phyloP scores from a whole-genome alignment of 1,140 invertebrate species.

The Aphidius ervi region DNA sequence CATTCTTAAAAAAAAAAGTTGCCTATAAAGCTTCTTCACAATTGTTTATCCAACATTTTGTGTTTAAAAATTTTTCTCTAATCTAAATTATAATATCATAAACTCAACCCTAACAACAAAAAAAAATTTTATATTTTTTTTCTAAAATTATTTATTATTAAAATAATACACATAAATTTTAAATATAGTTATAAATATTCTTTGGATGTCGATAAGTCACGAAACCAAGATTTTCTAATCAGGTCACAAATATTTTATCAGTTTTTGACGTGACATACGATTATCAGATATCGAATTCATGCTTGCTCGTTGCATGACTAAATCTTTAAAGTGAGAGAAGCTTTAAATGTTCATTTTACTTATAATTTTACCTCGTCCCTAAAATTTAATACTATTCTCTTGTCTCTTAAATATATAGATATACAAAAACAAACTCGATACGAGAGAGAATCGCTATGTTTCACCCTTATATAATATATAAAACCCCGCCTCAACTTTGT shows the following conservation, averaged over 20 bases:
- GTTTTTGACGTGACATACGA: conserved; percentile 25
- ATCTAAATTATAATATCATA: not conserved
- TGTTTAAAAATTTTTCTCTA: not conserved
- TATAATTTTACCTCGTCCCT: not conserved
- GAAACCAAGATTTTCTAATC: not conserved
- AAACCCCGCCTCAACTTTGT: not conserved
- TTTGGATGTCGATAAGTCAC: not conserved
- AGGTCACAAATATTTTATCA: conserved; percentile 22
- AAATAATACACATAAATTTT: too few species aligned
- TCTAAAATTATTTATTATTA: too few species aligned
- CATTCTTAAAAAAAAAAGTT: conserved; percentile 35
- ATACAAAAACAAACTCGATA: not conserved
- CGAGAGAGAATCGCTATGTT: not conserved
- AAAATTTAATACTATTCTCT: not conserved
- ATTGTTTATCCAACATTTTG: too few species aligned
- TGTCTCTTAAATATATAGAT: not conserved
- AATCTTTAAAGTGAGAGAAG: conserved; percentile 6
- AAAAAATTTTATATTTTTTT: not conserved
- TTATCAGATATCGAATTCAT: conserved; percentile 28
- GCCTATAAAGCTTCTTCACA: not conserved
- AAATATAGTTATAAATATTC: too few species aligned
- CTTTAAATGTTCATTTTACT: not conserved
- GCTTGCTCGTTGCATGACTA: conserved; percentile 24
- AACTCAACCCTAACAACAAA: not conserved
- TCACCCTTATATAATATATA: not conserved